Percentiles rank a stretch among this genome's conserved stretches.
Conservation (phyloP, 2,888 invertebrate species). For the Yponomeuta sedellus region DNA sequence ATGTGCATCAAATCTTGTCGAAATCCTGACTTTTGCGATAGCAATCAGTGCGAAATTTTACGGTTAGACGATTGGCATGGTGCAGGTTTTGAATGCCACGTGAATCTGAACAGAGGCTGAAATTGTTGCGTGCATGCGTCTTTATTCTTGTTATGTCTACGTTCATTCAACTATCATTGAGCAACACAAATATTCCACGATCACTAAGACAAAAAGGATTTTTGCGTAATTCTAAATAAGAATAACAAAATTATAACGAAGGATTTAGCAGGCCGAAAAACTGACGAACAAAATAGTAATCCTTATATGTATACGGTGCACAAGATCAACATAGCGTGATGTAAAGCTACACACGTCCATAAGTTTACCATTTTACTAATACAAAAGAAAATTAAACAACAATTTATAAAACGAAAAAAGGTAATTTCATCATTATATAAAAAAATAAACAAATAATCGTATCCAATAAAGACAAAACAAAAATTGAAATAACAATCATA, state of each 20-base stretch:
- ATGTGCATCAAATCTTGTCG: no score
- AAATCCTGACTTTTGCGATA: no score
- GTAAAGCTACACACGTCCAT: neutral
- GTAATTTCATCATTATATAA: neutral
- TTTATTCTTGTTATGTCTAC: neutral
- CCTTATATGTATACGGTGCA: neutral
- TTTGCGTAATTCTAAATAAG: neutral
- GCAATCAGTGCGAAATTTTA: no score
- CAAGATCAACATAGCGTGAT: neutral
- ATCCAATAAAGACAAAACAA: constrained; percentile 11
- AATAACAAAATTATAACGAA: constrained; percentile 2
- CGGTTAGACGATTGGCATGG: no score
- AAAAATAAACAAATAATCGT: constrained; percentile 1
- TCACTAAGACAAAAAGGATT: neutral
- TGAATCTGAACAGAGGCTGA: no score
- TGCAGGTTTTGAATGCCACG: no score
- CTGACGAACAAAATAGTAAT: neutral
- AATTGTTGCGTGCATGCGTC: neutral
- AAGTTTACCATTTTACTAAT: neutral
- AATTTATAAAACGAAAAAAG: neutral
- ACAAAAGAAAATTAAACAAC: neutral
- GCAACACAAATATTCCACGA: neutral
- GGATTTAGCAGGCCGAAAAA: neutral
- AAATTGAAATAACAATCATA: constrained; percentile 10
- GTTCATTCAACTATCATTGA: neutral